Conservation (phyloP, 2,113 vertebrate genomes). For the Amphiprion percula region DNA sequence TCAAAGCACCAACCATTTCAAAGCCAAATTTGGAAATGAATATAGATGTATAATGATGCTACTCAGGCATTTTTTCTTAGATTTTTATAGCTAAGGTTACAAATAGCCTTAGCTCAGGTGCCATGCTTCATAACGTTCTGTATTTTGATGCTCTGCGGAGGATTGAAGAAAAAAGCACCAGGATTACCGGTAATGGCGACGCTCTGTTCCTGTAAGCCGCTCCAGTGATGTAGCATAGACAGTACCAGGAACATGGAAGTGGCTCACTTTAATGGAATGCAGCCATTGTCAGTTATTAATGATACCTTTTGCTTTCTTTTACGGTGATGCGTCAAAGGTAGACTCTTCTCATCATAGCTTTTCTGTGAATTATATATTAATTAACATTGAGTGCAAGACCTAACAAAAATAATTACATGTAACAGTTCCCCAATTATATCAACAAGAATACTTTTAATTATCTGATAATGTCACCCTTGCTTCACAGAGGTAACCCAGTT, state of each 20-base stretch:
- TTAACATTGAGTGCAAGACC: neutral
- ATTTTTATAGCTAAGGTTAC: too few relatives aligned
- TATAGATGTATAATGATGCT: too few relatives aligned
- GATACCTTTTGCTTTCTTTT: neutral
- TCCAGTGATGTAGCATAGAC: neutral
- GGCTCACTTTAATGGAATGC: slow-evolving; percentile 34
- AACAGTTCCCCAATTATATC: neutral
- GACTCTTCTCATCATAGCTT: neutral
- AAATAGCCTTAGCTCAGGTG: too few relatives aligned
- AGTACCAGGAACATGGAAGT: slow-evolving; percentile 3
- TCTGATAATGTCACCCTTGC: too few relatives aligned
- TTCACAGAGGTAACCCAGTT: neutral
- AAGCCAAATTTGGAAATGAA: too few relatives aligned
- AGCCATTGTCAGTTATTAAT: slow-evolving; percentile 22
- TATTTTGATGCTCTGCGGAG: too few relatives aligned
- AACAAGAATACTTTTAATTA: neutral
- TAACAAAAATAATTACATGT: neutral
- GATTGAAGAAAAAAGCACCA: too few relatives aligned
- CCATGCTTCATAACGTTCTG: too few relatives aligned
- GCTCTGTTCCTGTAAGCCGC: too few relatives aligned
- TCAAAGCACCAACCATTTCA: too few relatives aligned
- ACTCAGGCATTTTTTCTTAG: too few relatives aligned
- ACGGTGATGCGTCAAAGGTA: neutral
- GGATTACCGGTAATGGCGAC: too few relatives aligned
- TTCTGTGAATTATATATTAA: neutral